Evolutionary conservation across 2,797 vertebrate genomes (phyloP), one percentile per base, ranked within the genome.

Genomic region (Epinephelus malabaricus): DNA sequence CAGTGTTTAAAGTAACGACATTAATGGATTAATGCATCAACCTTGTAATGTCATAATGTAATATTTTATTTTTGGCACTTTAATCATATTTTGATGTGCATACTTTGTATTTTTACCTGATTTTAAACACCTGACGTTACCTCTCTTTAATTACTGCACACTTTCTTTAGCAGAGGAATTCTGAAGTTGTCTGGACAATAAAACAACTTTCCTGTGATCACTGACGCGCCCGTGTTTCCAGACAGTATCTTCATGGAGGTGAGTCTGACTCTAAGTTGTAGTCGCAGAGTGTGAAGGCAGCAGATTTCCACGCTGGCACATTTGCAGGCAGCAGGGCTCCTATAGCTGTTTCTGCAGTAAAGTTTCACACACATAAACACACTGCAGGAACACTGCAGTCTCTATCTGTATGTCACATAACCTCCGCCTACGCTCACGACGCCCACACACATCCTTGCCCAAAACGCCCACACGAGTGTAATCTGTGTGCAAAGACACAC

Each of bases 401-500:
- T 92, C 90, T 92, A 89, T 94, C 92, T 93, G 88, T 73, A 90
- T 93, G 93, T 94, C 94, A 93, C 91, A 90, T 93, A 90, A 91
- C 92, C 91, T 87, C 86, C 86, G 88, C 92, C 91, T 76, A 91
- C 92, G 17, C 89, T 70, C 81, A 38, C 88, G 55, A 91, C 94
- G 21, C 93, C 93, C 93, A 93, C 91, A 89, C 88, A 90, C 88
- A 92, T 93, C 92, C 92, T 92, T 91, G 89, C 93, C 92, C 91
- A 88, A 90, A 94, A 93, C 89, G 19, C 91, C 92, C 89, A 92
- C 92, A 27, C 66, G 0, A 88, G 85, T 81, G 82, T 89, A 85
- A 90, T 82, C 83, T 88, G 89, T 92, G 88, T 83, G 81, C 81
- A 88, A 62, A 90, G 81, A 89, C 81, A 84, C 80, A 69, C 76